Conservation (phyloP, 2,888 invertebrate genomes). For the Athalia rosae region DNA sequence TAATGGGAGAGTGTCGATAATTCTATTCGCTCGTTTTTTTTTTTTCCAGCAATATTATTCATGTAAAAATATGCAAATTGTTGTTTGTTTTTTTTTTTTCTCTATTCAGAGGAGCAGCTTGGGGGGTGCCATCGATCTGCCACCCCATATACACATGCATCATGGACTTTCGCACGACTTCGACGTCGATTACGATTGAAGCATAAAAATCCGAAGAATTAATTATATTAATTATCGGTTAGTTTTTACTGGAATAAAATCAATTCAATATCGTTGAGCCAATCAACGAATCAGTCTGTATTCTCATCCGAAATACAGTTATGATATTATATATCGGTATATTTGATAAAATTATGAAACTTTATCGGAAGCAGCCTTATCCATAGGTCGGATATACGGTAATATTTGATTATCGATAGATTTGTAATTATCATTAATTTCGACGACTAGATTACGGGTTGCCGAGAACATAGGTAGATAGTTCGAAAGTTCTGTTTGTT, state of each 20-base stretch:
- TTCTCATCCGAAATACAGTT: too few relatives aligned
- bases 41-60: too few relatives aligned
- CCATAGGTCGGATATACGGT: too few relatives aligned
- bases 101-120: conserved; percentile 71
- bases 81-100: conserved; percentile 51
- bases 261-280: conserved; percentile 26
- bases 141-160: conserved; percentile 73
- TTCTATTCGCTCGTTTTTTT: too few relatives aligned
- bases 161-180: conserved; percentile 66
- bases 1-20: too few relatives aligned
- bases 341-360: too few relatives aligned
- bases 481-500: too few relatives aligned
- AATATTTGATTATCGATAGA: too few relatives aligned
- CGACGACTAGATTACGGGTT: too few relatives aligned
- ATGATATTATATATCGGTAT: too few relatives aligned
- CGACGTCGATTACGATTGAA: conserved; percentile 60
- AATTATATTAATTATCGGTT: not conserved
- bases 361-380: too few relatives aligned
- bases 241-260: not conserved
- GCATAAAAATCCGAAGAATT: conserved; percentile 21
- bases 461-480: not conserved
- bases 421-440: too few relatives aligned
- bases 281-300: not conserved
- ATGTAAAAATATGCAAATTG: conserved; percentile 40
- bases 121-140: conserved; percentile 73